A percentile compares a stretch with the other conserved stretches of the same genome.
Conservation (phyloP, 2,888 invertebrate genomes). For the Blomia tropicalis region DNA sequence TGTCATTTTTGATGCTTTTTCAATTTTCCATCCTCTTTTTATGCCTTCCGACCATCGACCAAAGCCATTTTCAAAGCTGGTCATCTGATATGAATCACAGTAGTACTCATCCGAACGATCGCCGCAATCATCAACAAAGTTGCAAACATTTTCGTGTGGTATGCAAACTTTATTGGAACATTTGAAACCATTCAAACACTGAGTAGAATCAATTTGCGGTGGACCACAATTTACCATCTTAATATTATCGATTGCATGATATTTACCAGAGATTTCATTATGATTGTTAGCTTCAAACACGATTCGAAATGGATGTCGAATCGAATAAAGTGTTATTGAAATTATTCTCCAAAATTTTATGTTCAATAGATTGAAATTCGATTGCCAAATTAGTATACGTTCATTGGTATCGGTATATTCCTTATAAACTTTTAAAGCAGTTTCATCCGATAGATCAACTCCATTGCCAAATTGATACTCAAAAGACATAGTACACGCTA, state of each 20-base stretch:
- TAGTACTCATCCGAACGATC: constrained; percentile 28
- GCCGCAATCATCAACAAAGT: constrained; percentile 28
- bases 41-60: constrained; percentile 18
- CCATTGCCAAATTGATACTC: background rate
- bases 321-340: background rate
- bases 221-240: constrained; percentile 1
- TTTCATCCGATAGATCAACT: background rate
- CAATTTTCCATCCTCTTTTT: constrained; percentile 23
- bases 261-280: background rate
- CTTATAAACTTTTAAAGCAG: background rate
- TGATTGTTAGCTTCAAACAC: background rate
- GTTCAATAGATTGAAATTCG: background rate
- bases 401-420: background rate
- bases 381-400: background rate
- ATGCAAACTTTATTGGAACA: constrained; percentile 24
- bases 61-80: constrained; percentile 27
- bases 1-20: constrained; percentile 24
- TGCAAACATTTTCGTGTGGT: constrained; percentile 24
- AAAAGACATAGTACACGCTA: background rate
- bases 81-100: constrained; percentile 21
- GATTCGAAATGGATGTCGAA: background rate
- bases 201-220: background rate
- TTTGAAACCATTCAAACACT: background rate
- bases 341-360: background rate
- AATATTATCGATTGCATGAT: background rate